Conservation (phyloP, 2,888 invertebrate genomes). For the Pristionchus japonicus region DNA sequence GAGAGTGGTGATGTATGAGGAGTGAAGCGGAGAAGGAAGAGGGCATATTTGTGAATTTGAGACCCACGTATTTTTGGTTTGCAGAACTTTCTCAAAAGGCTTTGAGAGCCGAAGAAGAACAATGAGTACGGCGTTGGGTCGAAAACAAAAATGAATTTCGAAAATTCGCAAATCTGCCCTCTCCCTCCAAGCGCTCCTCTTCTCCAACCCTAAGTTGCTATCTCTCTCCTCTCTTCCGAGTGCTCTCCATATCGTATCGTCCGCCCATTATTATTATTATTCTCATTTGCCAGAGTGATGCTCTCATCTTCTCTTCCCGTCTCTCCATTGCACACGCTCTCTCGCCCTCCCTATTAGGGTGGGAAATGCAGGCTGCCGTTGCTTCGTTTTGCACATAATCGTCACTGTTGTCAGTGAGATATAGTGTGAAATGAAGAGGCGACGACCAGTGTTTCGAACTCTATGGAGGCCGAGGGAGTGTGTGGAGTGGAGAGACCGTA, state of each 20-base stretch:
- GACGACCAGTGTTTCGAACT: too few species aligned
- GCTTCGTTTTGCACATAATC: too few species aligned
- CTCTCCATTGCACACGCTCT: not conserved
- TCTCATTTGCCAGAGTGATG: slow-evolving; percentile 8
- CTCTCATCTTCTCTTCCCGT: not conserved
- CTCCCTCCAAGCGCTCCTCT: not conserved
- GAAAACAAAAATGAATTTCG: not conserved
- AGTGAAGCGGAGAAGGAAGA: not conserved
- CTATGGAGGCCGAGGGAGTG: not conserved
- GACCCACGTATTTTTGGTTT: too few species aligned
- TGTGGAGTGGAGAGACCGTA: not conserved
- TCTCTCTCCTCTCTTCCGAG: not conserved
- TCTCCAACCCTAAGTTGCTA: slow-evolving; percentile 21
- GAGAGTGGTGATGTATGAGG: not conserved
- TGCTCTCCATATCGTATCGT: slow-evolving; percentile 29
- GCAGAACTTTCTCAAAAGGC: not conserved
- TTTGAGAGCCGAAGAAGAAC: too few species aligned
- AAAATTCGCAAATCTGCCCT: not conserved
- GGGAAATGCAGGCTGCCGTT: too few species aligned
- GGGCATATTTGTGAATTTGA: not conserved
- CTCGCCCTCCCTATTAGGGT: not conserved
- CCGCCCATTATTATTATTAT: not conserved
- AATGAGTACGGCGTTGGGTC: too few species aligned
- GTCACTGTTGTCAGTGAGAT: too few species aligned
- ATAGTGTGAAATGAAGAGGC: too few species aligned